These are phyloP conservation scores for Lutjanus campechanus DNA, from an alignment of 2,797 vertebrate genomes.

Conservation along the genomic window DNA sequence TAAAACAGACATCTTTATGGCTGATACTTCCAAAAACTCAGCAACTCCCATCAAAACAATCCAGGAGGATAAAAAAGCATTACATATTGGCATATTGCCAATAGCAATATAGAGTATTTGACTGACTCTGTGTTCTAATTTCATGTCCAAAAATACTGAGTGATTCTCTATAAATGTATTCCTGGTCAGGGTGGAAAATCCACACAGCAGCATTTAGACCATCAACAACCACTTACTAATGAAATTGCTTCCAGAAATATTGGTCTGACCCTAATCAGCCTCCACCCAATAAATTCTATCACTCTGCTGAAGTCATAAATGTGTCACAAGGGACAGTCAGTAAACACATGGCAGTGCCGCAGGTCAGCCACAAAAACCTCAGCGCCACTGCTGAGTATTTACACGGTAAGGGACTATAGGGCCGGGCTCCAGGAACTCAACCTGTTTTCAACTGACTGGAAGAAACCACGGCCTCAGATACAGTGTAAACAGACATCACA, in stretches of 20 bases:
- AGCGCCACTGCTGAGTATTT: conserved; percentile 46
- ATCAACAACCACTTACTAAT: neutral
- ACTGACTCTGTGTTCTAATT: neutral
- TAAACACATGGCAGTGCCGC: conserved; percentile 48
- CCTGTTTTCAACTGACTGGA: conserved; percentile 33
- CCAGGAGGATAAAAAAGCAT: no score
- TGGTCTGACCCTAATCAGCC: conserved; percentile 18
- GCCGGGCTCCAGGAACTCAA: conserved; percentile 53
- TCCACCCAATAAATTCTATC: conserved; percentile 33
- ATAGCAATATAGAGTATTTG: no score
- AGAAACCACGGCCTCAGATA: conserved; percentile 35
- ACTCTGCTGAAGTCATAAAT: conserved; percentile 30
- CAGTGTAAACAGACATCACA: conserved; percentile 35
- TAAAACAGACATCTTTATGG: no score
- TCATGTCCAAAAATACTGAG: neutral
- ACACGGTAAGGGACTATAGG: conserved; percentile 22
- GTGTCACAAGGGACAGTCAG: conserved; percentile 30
- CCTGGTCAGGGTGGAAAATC: neutral
- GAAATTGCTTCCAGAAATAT: conserved; percentile 33
- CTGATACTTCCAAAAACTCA: no score
- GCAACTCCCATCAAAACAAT: no score
- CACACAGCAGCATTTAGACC: neutral
- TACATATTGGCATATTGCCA: no score
- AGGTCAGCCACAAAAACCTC: conserved; percentile 17
- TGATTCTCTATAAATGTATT: neutral